Percentiles rank a stretch among this genome's conserved stretches.
These are phyloP conservation scores for Molossus alvarezi DNA, from an alignment of 2,797 vertebrate genomes.

Conservation along the genomic window DNA sequence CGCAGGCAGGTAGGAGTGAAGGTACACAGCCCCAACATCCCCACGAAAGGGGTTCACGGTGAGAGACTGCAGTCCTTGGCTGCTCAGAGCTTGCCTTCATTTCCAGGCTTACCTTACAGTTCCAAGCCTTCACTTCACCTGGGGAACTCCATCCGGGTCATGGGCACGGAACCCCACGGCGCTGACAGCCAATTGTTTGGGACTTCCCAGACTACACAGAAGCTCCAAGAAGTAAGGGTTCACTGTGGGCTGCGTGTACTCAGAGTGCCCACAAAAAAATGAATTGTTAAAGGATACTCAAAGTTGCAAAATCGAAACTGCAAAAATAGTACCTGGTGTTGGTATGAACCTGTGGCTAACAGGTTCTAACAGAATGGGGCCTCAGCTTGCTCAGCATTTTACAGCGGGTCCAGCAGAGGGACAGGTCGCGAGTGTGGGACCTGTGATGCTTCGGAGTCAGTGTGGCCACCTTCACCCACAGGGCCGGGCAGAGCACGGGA, in stretches of 20 bases:
- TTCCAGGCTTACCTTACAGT: not conserved
- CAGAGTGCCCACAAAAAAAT: not conserved
- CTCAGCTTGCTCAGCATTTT: not conserved
- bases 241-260: not conserved
- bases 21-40: not conserved
- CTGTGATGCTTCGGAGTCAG: not conserved
- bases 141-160: not conserved
- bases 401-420: fast-evolving
- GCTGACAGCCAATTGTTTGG: not conserved
- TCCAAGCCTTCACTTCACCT: not conserved
- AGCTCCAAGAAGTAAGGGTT: not conserved
- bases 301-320: constrained; percentile 1
- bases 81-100: not conserved
- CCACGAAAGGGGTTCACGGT: not conserved
- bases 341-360: not conserved
- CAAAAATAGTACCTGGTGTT: not conserved
- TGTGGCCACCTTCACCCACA: not conserved
- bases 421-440: not conserved
- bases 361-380: not conserved
- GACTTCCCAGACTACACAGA: not conserved
- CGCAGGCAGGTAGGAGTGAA: not conserved
- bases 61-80: not conserved
- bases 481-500: not conserved
- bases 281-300: constrained; percentile 45
- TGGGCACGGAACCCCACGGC: not conserved